Evolutionary conservation across 2,113 vertebrate genomes (phyloP).

Genomic region (Erpornis zantholeuca): DNA sequence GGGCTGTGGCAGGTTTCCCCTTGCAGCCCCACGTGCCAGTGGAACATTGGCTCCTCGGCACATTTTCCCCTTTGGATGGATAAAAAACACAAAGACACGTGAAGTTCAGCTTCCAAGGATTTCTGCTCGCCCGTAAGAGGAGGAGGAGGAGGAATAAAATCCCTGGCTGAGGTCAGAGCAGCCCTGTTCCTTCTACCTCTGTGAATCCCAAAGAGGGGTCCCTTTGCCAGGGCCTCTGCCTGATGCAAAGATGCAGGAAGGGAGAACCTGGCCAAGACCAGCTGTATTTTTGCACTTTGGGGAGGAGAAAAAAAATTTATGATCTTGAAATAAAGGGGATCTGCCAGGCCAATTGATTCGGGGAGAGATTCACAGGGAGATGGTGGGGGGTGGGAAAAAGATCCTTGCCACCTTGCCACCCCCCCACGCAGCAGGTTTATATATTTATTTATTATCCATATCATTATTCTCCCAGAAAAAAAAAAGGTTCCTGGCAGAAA

Average conservation of each 20-base stretch:
- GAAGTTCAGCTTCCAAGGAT: slow-evolving; percentile 7
- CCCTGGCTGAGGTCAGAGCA: neutral
- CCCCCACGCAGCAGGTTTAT: rapidly evolving
- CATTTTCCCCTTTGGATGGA: slow-evolving; percentile 4
- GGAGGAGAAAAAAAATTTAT: neutral
- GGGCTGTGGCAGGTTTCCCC: neutral
- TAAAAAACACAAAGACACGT: neutral
- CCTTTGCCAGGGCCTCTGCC: neutral
- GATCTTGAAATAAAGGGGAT: neutral
- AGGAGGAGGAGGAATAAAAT: neutral
- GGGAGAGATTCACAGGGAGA: neutral
- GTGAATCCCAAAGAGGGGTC: neutral
- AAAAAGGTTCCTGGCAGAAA: neutral
- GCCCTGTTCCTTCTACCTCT: neutral
- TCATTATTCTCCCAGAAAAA: neutral
- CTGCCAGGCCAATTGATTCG: rapidly evolving
- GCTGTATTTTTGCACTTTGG: neutral
- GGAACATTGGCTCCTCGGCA: slow-evolving; percentile 10
- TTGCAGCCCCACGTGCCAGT: neutral
- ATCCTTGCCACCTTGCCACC: neutral
- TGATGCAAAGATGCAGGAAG: neutral
- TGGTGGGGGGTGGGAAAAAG: too few species aligned
- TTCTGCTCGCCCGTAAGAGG: neutral
- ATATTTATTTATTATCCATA: neutral
- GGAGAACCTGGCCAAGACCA: neutral